These are phyloP conservation scores for Macrochelys suwanniensis DNA, from an alignment of 2,797 vertebrate genomes.

Conservation along the genomic window DNA sequence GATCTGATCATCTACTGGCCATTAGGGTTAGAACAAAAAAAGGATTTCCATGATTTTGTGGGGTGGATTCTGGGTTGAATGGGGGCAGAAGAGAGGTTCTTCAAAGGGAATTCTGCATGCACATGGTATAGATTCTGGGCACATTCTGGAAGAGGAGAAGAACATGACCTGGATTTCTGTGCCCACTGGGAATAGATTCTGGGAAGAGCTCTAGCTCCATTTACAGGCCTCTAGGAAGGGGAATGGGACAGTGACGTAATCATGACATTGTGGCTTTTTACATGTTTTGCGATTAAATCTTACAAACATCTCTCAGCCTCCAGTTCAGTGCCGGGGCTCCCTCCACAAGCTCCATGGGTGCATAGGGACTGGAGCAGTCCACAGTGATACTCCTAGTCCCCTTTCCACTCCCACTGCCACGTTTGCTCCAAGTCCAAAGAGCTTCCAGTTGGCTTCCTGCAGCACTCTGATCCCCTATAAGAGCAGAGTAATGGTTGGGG, in stretches of 20 bases:
- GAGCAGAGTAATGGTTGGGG: not conserved
- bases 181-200: not conserved
- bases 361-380: not conserved
- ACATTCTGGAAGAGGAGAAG: not conserved
- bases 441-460: not conserved
- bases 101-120: not conserved
- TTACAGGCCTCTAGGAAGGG: not conserved
- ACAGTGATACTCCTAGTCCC: not conserved
- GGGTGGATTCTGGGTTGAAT: not conserved
- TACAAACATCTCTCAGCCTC: not conserved
- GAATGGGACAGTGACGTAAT: not conserved
- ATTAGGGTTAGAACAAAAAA: not conserved
- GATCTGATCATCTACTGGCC: not conserved
- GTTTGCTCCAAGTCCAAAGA: not conserved
- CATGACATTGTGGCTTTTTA: not conserved
- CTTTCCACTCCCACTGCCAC: not conserved
- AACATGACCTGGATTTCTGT: not conserved
- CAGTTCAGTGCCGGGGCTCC: not conserved
- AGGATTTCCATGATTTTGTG: not conserved
- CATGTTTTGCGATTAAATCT: not conserved
- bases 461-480: not conserved
- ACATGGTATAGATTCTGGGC: not conserved
- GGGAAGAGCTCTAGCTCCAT: not conserved
- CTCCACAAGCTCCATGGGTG: not conserved
- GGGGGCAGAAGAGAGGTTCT: not conserved